These are phyloP conservation scores for Panzeria rudis DNA, from an alignment of 2,888 invertebrate species.

Conservation along the genomic window DNA sequence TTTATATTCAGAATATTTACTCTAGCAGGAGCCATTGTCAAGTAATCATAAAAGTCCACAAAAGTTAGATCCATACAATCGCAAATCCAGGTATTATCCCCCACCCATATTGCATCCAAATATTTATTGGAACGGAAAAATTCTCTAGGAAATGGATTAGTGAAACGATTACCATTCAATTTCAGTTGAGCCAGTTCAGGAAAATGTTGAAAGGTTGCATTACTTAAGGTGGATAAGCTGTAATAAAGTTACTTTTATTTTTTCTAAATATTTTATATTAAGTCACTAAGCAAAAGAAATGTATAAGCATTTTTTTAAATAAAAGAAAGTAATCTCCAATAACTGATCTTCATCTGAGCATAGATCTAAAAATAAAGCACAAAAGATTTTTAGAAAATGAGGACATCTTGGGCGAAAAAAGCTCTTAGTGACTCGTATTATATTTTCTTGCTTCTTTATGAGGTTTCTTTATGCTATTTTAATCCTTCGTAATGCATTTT, in stretches of 20 bases:
- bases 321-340: too few relatives aligned
- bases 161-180: constrained; percentile 89
- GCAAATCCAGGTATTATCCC: constrained; percentile 91
- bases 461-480: too few relatives aligned
- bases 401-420: too few relatives aligned
- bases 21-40: constrained; percentile 86
- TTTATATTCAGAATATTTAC: constrained; percentile 74
- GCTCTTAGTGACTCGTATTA: too few relatives aligned
- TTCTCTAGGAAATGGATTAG: constrained; percentile 85
- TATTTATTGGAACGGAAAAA: constrained; percentile 87
- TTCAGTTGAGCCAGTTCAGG: constrained; percentile 86
- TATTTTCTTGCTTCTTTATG: too few relatives aligned
- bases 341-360: too few relatives aligned
- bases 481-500: too few relatives aligned
- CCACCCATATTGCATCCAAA: constrained; percentile 86
- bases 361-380: too few relatives aligned
- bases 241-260: constrained; percentile 74
- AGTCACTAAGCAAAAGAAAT: too few relatives aligned
- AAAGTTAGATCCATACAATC: constrained; percentile 87
- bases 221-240: constrained; percentile 86
- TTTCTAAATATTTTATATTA: too few relatives aligned
- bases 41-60: constrained; percentile 86
- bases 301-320: too few relatives aligned
- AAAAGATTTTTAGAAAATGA: too few relatives aligned
- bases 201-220: constrained; percentile 87